Percentiles rank a stretch among this genome's conserved stretches.
These are phyloP conservation scores for Drosophila multiciliata DNA, from an alignment of 2,888 invertebrate species.

Conservation along the genomic window DNA sequence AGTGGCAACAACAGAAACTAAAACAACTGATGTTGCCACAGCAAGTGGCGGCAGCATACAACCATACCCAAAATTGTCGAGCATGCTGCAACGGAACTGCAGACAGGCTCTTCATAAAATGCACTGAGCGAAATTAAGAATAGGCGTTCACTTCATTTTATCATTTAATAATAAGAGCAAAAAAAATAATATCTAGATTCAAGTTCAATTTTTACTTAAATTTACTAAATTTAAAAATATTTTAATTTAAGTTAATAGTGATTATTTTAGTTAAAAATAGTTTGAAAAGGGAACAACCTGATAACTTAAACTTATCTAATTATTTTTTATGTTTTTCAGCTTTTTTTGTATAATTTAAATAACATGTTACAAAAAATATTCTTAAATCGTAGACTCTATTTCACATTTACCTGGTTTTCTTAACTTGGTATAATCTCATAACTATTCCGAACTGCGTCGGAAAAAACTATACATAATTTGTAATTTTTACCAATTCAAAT, in stretches of 20 bases:
- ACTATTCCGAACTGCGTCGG: too few relatives aligned
- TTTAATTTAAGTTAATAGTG: background rate
- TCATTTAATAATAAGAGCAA: background rate
- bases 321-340: too few relatives aligned
- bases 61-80: slow-evolving; percentile 49
- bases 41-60: slow-evolving; percentile 49
- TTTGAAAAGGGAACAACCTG: too few relatives aligned
- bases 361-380: background rate
- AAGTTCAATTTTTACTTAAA: background rate
- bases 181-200: background rate
- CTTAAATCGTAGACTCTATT: background rate
- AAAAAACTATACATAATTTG: background rate
- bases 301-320: too few relatives aligned
- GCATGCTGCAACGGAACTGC: slow-evolving; percentile 64
- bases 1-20: slow-evolving; percentile 22
- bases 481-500: background rate
- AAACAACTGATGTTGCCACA: slow-evolving; percentile 41
- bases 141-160: too few relatives aligned
- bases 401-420: background rate
- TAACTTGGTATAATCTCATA: too few relatives aligned
- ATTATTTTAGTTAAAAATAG: background rate
- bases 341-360: too few relatives aligned
- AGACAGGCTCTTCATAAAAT: slow-evolving; percentile 45
- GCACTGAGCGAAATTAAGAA: background rate
- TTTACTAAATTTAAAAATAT: background rate